phyloP scores from a whole-genome alignment of 2,888 invertebrate genomes.

The Troides oblongomaculatus region DNA sequence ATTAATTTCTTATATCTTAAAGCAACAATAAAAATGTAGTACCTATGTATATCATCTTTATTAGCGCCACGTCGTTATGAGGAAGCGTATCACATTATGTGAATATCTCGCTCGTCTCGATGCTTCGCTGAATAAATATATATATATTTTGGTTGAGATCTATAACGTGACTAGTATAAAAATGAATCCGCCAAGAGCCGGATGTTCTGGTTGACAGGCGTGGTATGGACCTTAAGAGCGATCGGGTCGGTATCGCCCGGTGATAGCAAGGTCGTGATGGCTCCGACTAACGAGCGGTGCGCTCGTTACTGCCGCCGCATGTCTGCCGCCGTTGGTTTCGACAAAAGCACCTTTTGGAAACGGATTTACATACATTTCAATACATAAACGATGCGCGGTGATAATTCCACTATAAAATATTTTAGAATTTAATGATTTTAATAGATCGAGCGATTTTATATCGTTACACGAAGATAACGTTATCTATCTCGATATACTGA shows the following conservation, averaged over 20 bases:
- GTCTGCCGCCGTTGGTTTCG: slow-evolving; percentile 7
- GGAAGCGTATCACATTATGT: too few relatives aligned
- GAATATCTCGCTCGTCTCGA: too few relatives aligned
- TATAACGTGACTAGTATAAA: neutral
- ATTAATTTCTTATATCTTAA: too few relatives aligned
- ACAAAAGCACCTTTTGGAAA: slow-evolving; percentile 10
- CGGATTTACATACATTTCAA: slow-evolving; percentile 19
- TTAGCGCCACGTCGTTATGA: too few relatives aligned
- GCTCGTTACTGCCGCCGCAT: slow-evolving; percentile 19
- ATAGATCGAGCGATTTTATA: neutral
- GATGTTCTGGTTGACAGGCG: slow-evolving; percentile 14
- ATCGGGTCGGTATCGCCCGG: slow-evolving; percentile 28
- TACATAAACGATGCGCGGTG: neutral
- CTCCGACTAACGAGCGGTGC: slow-evolving; percentile 29
- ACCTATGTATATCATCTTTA: too few relatives aligned
- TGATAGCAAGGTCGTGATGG: slow-evolving; percentile 36
- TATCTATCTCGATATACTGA: neutral
- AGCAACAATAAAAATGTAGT: too few relatives aligned
- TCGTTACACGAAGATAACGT: neutral
- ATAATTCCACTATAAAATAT: neutral
- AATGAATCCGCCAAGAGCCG: slow-evolving; percentile 2
- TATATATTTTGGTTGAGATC: too few relatives aligned
- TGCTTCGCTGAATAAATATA: too few relatives aligned
- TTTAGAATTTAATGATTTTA: neutral
- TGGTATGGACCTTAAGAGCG: slow-evolving; percentile 32